phyloP scores from a whole-genome alignment of 2,888 invertebrate genomes.

The Euplagia quadripunctaria region DNA sequence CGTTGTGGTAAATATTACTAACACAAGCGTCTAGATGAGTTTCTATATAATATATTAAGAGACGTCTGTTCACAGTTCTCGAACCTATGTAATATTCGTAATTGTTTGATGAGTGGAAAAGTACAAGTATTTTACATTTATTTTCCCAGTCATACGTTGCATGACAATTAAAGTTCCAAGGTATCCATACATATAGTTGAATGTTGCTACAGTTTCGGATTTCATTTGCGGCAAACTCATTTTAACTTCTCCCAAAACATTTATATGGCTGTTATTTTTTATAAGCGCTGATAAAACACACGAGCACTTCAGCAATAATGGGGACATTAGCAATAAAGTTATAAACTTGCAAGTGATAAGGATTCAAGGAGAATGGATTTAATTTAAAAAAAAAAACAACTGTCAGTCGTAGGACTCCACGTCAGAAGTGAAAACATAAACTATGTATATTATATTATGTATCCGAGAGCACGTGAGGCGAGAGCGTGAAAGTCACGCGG shows the following conservation, averaged over 20 bases:
- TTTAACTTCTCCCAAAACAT: conserved; percentile 39
- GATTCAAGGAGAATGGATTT: too few relatives aligned
- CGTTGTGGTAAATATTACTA: background rate
- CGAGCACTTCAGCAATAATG: too few relatives aligned
- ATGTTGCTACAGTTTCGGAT: background rate
- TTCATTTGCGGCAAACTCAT: conserved; percentile 28
- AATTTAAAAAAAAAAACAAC: too few relatives aligned
- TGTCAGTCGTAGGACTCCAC: too few relatives aligned
- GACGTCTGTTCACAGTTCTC: background rate
- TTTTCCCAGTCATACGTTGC: background rate
- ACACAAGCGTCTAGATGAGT: background rate
- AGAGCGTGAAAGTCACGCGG: too few relatives aligned
- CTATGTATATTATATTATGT: too few relatives aligned
- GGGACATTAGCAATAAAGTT: too few relatives aligned
- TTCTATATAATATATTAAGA: too few relatives aligned
- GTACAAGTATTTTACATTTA: background rate
- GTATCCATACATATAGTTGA: too few relatives aligned
- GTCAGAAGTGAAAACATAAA: too few relatives aligned
- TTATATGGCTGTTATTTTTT: conserved; percentile 18
- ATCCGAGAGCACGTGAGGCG: too few relatives aligned
- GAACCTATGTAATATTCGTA: background rate
- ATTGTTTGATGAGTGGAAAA: background rate
- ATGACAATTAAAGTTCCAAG: conserved; percentile 1
- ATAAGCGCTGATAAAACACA: too few relatives aligned
- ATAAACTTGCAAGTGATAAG: background rate